Base-by-base conservation (phyloP, 1,140 invertebrate genomes). In the Hyles euphorbiae region DNA sequence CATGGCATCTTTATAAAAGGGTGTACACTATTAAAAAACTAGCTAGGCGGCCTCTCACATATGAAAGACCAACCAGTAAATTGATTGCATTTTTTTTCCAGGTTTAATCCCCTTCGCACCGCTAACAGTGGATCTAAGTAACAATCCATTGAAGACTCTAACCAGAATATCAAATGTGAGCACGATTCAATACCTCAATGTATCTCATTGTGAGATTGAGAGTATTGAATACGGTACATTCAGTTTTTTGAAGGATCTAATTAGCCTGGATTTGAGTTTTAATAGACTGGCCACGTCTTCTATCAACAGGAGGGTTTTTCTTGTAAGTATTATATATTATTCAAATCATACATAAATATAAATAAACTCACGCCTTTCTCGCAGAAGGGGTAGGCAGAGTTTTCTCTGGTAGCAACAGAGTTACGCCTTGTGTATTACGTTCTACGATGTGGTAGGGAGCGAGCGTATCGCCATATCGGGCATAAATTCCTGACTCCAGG, bases 251-350 rank as follows among this genome's bases (percentile, higher is more conserved):
- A 81, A 82, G 40, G 82, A 90, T 48, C 74, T 95, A 36, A 76
- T 70, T 3, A 60, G 40, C 6, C 12, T 73, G 49, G 67, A 73
- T 49, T 51, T 73, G 11, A 65, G 64, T 34, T 69, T 91, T 51
- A 95, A 95, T 74, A 71, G 89, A n/a, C 72, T 95, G 2, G 88
- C 81, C 0, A 65, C 82, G 0, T 88, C 89, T 33, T 72, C 67
- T 7, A 72, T 95, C 2, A 68, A 59, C n/a, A 91, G 91, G 0
- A 72, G 91, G 49, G 83, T 91, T 7, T 94, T 95, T 61, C 81
- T 90, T 83, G 93, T 94, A 77, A 82, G 72, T 71, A 55, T 60
- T 33, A 3, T 36, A 8, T 34, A 6, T 50, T 55, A 36, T 53
- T 53, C 34, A 40, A 36, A 8, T n/a, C n/a, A n/a, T n/a, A n/a